Evolutionary conservation across 2,888 invertebrate species (phyloP).

Genomic region (Halictus quadricinctus): DNA sequence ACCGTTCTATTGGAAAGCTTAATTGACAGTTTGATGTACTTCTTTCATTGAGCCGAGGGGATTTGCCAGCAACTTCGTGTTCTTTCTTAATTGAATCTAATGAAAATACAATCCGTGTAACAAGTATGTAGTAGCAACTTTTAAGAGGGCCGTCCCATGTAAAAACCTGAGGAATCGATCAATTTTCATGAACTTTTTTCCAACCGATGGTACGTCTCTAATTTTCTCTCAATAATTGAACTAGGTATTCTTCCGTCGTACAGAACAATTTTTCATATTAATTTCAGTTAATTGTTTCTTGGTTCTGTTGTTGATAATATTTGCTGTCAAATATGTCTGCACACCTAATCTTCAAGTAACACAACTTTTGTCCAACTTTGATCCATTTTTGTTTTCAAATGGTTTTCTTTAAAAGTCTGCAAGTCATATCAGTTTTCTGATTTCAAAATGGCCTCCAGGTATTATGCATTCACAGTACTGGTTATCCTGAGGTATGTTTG

Average conservation of each 20-base stretch:
- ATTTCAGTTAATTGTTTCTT: too few relatives aligned
- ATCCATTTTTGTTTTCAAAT: too few relatives aligned
- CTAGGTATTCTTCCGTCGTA: background rate
- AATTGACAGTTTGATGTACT: background rate
- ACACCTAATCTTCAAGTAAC: too few relatives aligned
- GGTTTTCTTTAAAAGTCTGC: too few relatives aligned
- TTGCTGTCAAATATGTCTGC: too few relatives aligned
- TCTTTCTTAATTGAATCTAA: background rate
- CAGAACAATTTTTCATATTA: background rate
- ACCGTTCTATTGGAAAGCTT: constrained; percentile 2
- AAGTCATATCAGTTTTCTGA: too few relatives aligned
- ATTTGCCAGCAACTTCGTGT: background rate
- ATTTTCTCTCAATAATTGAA: too few relatives aligned
- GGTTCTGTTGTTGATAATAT: too few relatives aligned
- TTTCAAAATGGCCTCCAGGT: too few relatives aligned
- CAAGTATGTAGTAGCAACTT: background rate
- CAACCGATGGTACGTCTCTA: background rate
- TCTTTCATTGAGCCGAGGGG: background rate
- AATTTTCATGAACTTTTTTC: background rate
- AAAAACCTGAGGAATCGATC: background rate
- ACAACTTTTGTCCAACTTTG: too few relatives aligned
- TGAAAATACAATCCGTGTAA: background rate
- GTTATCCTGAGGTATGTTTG: too few relatives aligned
- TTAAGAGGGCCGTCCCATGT: background rate
- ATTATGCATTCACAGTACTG: too few relatives aligned